These are phyloP conservation scores for Heliothis subflexa DNA, from an alignment of 1,140 invertebrate genomes.

Conservation along the genomic window DNA sequence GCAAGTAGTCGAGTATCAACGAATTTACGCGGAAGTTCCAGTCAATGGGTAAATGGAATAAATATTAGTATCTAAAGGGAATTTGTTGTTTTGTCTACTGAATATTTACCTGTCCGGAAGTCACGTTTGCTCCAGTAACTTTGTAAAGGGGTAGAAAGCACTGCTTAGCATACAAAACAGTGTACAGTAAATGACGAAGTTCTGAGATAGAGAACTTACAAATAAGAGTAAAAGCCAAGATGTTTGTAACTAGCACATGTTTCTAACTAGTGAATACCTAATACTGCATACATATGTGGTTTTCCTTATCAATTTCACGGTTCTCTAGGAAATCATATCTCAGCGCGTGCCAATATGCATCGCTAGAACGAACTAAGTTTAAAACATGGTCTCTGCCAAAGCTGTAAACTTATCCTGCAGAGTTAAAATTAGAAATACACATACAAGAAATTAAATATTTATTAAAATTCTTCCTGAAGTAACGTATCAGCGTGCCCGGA, in stretches of 20 bases:
- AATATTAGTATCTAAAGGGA: not conserved
- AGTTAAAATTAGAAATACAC: too few relatives aligned
- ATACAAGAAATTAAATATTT: slow-evolving; percentile 1
- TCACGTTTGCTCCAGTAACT: not conserved
- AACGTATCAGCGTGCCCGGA: not conserved
- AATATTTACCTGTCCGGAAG: not conserved
- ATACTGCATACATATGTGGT: too few relatives aligned
- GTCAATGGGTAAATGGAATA: slow-evolving; percentile 1
- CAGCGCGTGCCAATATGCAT: too few relatives aligned
- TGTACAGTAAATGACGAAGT: not conserved
- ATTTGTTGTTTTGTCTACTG: not conserved
- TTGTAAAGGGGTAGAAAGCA: not conserved
- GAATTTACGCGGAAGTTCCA: slow-evolving; percentile 32
- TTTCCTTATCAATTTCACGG: too few relatives aligned
- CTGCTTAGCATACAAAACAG: not conserved
- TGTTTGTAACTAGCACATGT: too few relatives aligned
- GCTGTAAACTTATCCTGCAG: too few relatives aligned
- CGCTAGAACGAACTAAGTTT: not conserved
- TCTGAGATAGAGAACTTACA: not conserved
- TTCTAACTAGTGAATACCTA: too few relatives aligned
- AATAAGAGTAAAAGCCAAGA: too few relatives aligned
- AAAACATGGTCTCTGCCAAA: not conserved
- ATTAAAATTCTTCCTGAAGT: slow-evolving; percentile 25
- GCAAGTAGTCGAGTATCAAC: slow-evolving; percentile 12
- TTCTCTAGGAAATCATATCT: too few relatives aligned